A percentile compares a stretch with the other conserved stretches of the same genome.
Evolutionary conservation across 2,797 vertebrate genomes (phyloP).

Genomic region (Microctenopoma lineatum): DNA sequence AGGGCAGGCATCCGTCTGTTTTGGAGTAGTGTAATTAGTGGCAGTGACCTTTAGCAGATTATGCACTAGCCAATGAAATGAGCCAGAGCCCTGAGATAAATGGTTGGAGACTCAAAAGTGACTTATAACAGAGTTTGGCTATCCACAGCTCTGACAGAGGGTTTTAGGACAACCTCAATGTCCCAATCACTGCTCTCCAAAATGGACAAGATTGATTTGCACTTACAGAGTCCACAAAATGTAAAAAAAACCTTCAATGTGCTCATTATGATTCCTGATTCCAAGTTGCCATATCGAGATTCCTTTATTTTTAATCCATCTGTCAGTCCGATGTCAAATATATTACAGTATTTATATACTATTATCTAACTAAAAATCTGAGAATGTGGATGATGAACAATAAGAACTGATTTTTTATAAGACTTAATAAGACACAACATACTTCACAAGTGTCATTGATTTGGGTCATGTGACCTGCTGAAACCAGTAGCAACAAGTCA

Average conservation of each 20-base stretch:
- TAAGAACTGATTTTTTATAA: too few relatives aligned
- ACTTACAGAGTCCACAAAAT: background rate
- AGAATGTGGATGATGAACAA: background rate
- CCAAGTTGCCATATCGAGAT: background rate
- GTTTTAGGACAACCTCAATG: slow-evolving; percentile 27
- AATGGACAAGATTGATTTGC: slow-evolving; percentile 23
- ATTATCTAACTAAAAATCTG: too few relatives aligned
- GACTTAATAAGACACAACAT: background rate
- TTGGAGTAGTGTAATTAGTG: slow-evolving; percentile 76
- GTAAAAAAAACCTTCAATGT: background rate
- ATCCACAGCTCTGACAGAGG: slow-evolving; percentile 20
- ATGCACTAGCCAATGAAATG: slow-evolving; percentile 73
- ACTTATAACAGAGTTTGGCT: slow-evolving; percentile 39
- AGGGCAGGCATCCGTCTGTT: slow-evolving; percentile 68
- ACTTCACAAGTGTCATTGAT: background rate
- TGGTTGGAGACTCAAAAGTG: slow-evolving; percentile 44
- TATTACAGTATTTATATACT: too few relatives aligned
- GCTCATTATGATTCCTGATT: background rate
- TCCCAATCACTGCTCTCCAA: slow-evolving; percentile 27
- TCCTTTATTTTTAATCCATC: accelerated
- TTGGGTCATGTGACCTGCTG: background rate
- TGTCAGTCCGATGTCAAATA: background rate
- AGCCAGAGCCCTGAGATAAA: slow-evolving; percentile 64
- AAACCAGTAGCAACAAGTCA: background rate
- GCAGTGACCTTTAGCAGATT: slow-evolving; percentile 78